Evolutionary conservation across 1,140 invertebrate genomes (phyloP).

Genomic region (Pogonognathellus flavescens): DNA sequence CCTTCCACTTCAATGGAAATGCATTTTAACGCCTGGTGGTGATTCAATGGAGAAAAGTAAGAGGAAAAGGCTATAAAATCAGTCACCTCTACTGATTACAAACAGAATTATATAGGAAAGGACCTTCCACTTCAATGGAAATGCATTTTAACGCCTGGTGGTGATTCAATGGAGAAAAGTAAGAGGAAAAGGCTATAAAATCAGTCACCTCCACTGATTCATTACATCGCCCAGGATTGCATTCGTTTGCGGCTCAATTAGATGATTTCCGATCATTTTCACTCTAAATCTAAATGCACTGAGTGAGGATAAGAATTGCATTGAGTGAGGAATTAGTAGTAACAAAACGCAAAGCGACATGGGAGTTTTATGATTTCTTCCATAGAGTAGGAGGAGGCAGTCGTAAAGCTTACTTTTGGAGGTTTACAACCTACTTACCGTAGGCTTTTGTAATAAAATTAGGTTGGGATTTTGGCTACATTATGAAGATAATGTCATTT

Average conservation of each 20-base stretch:
- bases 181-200: constrained; percentile 42
- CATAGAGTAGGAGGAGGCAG: constrained; percentile 22
- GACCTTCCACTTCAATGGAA: constrained; percentile 31
- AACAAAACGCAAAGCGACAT: background rate
- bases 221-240: constrained; percentile 9
- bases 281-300: background rate
- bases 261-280: constrained; percentile 41
- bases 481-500: constrained; percentile 29
- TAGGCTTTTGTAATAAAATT: constrained; percentile 11
- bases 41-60: constrained; percentile 32
- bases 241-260: constrained; percentile 40
- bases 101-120: background rate
- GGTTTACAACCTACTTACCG: constrained; percentile 15
- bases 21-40: constrained; percentile 41
- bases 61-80: constrained; percentile 46
- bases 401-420: constrained; percentile 34
- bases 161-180: constrained; percentile 37
- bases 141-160: constrained; percentile 39
- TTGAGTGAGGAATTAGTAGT: background rate
- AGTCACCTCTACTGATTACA: constrained; percentile 22
- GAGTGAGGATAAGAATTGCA: background rate
- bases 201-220: constrained; percentile 34
- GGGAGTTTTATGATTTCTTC: constrained; percentile 43
- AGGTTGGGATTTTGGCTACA: constrained; percentile 29
- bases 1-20: constrained; percentile 32